These are phyloP conservation scores for Drosophila paramelanica DNA, from an alignment of 2,888 invertebrate genomes.

Conservation along the genomic window DNA sequence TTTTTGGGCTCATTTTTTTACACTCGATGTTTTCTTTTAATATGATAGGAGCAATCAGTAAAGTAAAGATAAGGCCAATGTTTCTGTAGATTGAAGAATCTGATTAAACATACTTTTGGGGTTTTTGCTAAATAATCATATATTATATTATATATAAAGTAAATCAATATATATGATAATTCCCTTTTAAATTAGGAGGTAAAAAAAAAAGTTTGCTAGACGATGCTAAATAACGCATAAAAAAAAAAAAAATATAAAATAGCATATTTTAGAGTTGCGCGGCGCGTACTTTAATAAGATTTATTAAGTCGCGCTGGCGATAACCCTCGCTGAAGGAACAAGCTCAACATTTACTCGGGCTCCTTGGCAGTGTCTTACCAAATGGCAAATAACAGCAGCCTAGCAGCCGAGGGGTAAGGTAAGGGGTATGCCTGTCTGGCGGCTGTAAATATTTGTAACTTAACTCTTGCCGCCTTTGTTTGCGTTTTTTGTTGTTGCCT, in stretches of 20 bases:
- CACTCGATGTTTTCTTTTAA: too few relatives aligned
- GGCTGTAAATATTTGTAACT: slow-evolving; percentile 77
- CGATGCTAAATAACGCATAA: slow-evolving; percentile 18
- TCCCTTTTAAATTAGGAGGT: neutral
- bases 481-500: slow-evolving; percentile 61
- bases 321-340: slow-evolving; percentile 21
- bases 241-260: slow-evolving; percentile 32
- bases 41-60: too few relatives aligned
- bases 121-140: too few relatives aligned
- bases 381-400: slow-evolving; percentile 52
- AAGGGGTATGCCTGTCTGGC: slow-evolving; percentile 4
- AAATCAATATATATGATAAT: too few relatives aligned
- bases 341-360: slow-evolving; percentile 51
- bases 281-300: slow-evolving; percentile 74
- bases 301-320: slow-evolving; percentile 68
- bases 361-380: slow-evolving; percentile 59
- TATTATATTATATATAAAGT: too few relatives aligned
- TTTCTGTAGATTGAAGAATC: too few relatives aligned
- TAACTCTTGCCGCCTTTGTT: slow-evolving; percentile 75
- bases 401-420: neutral
- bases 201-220: slow-evolving; percentile 45
- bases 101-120: too few relatives aligned
- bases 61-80: too few relatives aligned
- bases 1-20: too few relatives aligned
- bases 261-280: slow-evolving; percentile 64